Evolutionary conservation across 2,888 invertebrate genomes (phyloP).

Genomic region (Thera obeliscata): DNA sequence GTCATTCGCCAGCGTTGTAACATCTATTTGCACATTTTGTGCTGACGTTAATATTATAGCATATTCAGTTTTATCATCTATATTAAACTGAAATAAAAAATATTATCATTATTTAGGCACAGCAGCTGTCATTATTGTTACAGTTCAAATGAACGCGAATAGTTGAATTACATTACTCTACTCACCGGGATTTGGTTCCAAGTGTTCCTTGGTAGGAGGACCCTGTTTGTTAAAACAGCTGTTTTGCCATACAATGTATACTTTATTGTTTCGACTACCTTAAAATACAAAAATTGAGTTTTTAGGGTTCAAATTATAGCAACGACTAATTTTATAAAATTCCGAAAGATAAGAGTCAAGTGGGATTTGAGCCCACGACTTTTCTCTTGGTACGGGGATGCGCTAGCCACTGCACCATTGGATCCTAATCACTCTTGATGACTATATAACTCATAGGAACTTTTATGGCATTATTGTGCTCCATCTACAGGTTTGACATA

Average conservation of each 20-base stretch:
- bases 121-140: too few species aligned
- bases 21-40: constrained; percentile 22
- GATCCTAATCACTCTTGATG: too few species aligned
- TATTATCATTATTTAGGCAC: too few species aligned
- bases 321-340: too few species aligned
- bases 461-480: too few species aligned
- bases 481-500: too few species aligned
- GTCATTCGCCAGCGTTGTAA: background rate
- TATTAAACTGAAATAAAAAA: constrained; percentile 34
- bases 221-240: background rate
- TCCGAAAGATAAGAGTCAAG: too few species aligned
- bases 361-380: too few species aligned
- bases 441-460: too few species aligned
- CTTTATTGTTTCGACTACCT: background rate
- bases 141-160: too few species aligned
- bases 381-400: too few species aligned
- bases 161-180: background rate
- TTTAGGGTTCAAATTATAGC: background rate
- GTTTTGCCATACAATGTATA: background rate
- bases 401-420: too few species aligned
- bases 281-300: background rate
- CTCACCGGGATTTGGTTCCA: background rate
- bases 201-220: background rate
- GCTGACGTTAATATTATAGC: constrained; percentile 34
- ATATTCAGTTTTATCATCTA: constrained; percentile 38